Evolutionary conservation across 2,797 vertebrate genomes (phyloP), one percentile per base, ranked within the genome.

Genomic region (Danio jaintianensis): DNA sequence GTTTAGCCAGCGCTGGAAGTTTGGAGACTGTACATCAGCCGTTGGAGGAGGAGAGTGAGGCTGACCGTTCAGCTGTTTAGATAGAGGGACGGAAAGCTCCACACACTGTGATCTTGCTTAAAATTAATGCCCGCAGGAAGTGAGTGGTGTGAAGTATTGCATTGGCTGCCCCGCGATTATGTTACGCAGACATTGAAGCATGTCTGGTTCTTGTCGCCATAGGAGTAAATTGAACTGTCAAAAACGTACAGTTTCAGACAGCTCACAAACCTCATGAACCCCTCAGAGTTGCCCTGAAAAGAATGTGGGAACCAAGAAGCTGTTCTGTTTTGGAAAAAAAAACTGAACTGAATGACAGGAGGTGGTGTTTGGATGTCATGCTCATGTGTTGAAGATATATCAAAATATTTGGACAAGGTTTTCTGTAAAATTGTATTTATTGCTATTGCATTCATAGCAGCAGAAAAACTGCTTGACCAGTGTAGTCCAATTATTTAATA

Each of bases 191-290:
- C 78, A 62, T 67, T 73, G 61, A 77, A 76, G 68, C 79, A 68
- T 78, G 78, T 55, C 63, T 72, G 22, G 43, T 52, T 56, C 55
- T 71, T 72, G 71, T 73, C 53, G 29, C 76, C 67, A 38, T 59
- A 55, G 45, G 40, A 85, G 53, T 50, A 75, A 85, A 78, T 81
- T 81, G 75, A 83, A 70, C 43, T 81, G 79, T 78, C 81, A 75
- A 83, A 78, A 78, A 20, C n/a, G 12, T 45, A 40, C 70, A 43
- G 59, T 59, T 64, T 67, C 11, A 42, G 66, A 69, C 36, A 16
- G 71, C 42, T 5, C 38, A 66, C 9, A 36, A 67, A 48, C 5
- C 45, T 62, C 48, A 47, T 42, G 22, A 77, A 72, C 52, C 18
- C 29, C 78, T 53, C 13, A 18, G 16, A 18, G 53, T 62, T 38